Conservation (phyloP, 30 jellyfish, hydroid and myxozoan genomes). For the Aurelia coerulea region DNA sequence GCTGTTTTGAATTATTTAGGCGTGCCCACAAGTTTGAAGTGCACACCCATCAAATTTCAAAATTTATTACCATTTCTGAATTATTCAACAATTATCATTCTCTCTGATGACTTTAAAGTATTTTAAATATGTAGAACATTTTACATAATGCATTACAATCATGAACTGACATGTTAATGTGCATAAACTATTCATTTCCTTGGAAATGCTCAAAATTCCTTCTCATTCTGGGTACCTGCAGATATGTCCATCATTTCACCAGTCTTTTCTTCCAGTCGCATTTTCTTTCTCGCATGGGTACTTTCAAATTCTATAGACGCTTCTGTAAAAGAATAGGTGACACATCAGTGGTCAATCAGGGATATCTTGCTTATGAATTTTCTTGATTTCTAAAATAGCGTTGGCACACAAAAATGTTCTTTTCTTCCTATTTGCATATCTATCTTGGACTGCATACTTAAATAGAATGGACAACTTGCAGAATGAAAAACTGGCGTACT, state of each 20-base stretch:
- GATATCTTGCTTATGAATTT: background rate
- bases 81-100: too few species aligned
- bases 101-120: too few species aligned
- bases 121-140: too few species aligned
- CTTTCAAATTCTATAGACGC: background rate
- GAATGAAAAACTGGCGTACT: conserved; percentile 4
- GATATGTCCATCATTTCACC: background rate
- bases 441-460: background rate
- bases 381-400: background rate
- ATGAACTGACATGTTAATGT: too few species aligned
- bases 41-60: too few species aligned
- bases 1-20: too few species aligned
- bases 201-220: too few species aligned
- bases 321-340: background rate
- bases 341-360: conserved; percentile 3
- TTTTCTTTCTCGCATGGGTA: background rate
- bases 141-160: too few species aligned
- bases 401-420: conserved; percentile 1
- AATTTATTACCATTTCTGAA: too few species aligned
- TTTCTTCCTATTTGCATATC: background rate
- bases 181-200: too few species aligned
- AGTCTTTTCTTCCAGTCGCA: background rate
- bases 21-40: too few species aligned
- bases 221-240: background rate
- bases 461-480: background rate